Evolutionary conservation across 2,797 vertebrate species (phyloP).

Genomic region (Cirrhinus mrigala): DNA sequence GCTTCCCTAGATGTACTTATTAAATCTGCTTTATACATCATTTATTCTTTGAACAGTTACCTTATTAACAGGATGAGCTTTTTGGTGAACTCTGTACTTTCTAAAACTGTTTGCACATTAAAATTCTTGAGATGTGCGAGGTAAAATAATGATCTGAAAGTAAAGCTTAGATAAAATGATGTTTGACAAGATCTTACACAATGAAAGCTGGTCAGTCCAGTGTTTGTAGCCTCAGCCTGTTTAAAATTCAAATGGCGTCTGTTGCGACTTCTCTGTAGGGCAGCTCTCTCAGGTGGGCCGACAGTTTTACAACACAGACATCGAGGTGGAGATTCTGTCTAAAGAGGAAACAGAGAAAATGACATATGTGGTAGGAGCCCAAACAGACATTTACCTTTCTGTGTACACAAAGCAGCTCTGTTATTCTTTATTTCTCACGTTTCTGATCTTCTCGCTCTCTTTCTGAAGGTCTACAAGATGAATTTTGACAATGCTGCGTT

Average conservation of each 20-base stretch:
- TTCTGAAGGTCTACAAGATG: slow-evolving; percentile 80
- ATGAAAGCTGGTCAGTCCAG: slow-evolving; percentile 5
- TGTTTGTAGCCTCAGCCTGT: background rate
- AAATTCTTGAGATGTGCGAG: background rate
- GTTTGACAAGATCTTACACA: background rate
- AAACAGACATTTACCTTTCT: slow-evolving; percentile 21
- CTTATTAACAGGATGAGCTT: background rate
- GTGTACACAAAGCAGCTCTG: slow-evolving; percentile 14
- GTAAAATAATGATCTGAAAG: background rate
- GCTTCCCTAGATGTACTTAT: background rate
- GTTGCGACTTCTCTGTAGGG: slow-evolving; percentile 65
- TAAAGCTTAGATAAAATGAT: background rate
- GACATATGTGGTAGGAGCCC: slow-evolving; percentile 78
- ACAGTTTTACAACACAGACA: slow-evolving; percentile 83
- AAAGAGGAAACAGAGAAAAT: slow-evolving; percentile 84
- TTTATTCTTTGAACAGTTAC: background rate
- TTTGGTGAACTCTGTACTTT: background rate
- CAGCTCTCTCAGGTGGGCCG: slow-evolving; percentile 81
- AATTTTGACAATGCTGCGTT: slow-evolving; percentile 83
- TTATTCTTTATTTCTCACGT: slow-evolving; percentile 6
- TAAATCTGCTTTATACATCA: background rate
- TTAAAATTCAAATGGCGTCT: slow-evolving; percentile 25
- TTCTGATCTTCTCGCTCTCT: slow-evolving; percentile 15
- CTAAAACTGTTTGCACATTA: background rate
- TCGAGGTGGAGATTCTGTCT: slow-evolving; percentile 82